Percentiles rank a stretch among this genome's conserved stretches.
Conservation (phyloP, 1,140 invertebrate genomes). For the Drosophila santomea region DNA sequence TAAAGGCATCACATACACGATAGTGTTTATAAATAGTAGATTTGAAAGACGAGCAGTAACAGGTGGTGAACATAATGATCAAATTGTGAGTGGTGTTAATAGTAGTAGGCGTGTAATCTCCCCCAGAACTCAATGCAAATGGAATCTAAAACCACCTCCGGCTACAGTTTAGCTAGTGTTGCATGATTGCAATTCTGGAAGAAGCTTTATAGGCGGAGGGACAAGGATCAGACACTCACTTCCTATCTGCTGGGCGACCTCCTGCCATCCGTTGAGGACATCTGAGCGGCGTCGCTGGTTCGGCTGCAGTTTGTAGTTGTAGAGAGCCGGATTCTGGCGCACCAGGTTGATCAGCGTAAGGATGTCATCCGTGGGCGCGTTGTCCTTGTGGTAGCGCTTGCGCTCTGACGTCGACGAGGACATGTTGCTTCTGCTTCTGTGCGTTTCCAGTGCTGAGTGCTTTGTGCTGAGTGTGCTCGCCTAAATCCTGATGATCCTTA, state of each 20-base stretch:
- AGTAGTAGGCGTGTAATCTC: too few species aligned
- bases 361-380: constrained; percentile 78
- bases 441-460: background rate
- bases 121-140: too few species aligned
- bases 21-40: background rate
- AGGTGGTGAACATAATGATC: too few species aligned
- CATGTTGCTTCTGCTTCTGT: constrained; percentile 53
- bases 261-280: constrained; percentile 74
- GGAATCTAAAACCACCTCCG: background rate
- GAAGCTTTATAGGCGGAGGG: fast-evolving
- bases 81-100: too few species aligned
- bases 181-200: background rate
- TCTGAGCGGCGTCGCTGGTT: constrained; percentile 76
- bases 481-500: background rate
- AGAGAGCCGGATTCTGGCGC: constrained; percentile 78
- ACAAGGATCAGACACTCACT: constrained; percentile 52
- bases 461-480: background rate
- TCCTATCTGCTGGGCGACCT: constrained; percentile 76
- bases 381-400: constrained; percentile 83
- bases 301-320: constrained; percentile 80
- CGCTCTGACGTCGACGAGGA: constrained; percentile 66
- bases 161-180: background rate
- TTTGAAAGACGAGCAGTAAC: too few species aligned
- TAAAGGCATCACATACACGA: background rate
- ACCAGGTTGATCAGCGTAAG: constrained; percentile 78